Conservation (phyloP, 23 tunicate genomes). For the Halocynthia roretzi region DNA sequence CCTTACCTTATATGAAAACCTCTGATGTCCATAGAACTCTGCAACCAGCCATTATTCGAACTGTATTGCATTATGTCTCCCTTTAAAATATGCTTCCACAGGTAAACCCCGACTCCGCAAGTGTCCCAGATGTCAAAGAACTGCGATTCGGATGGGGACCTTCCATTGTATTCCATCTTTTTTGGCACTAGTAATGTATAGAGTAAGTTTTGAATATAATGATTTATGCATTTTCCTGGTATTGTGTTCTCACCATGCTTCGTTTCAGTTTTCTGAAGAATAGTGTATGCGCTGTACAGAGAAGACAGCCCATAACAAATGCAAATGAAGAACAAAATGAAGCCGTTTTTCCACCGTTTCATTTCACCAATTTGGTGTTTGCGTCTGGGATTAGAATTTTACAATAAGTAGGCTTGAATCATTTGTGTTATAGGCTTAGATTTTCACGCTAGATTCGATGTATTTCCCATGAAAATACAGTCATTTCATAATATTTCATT, state of each 20-base stretch:
- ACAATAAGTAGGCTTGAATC: too few species aligned
- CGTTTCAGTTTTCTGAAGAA: slow-evolving; percentile 6
- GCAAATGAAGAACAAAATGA: slow-evolving; percentile 31
- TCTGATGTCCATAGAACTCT: background rate
- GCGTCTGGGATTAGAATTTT: too few species aligned
- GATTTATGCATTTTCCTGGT: background rate
- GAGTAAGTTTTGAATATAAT: background rate
- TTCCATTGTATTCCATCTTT: background rate
- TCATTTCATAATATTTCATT: too few species aligned
- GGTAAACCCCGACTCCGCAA: slow-evolving; percentile 40
- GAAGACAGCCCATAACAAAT: slow-evolving; percentile 52
- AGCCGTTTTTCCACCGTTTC: slow-evolving; percentile 9
- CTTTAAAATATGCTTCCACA: slow-evolving; percentile 49
- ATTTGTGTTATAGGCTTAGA: too few species aligned
- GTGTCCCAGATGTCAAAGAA: slow-evolving; percentile 45
- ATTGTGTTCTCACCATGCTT: too few species aligned
- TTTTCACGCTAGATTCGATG: too few species aligned
- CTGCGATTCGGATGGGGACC: background rate
- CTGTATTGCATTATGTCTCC: slow-evolving; percentile 25
- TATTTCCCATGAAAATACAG: too few species aligned
- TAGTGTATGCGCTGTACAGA: slow-evolving; percentile 34
- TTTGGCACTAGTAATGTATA: background rate
- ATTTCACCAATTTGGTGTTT: background rate
- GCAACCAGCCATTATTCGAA: slow-evolving; percentile 35
- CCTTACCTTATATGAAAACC: background rate